Evolutionary conservation across 2,888 invertebrate genomes (phyloP), one percentile per base, ranked within the genome.

Genomic region (Steinernema scapterisci): DNA sequence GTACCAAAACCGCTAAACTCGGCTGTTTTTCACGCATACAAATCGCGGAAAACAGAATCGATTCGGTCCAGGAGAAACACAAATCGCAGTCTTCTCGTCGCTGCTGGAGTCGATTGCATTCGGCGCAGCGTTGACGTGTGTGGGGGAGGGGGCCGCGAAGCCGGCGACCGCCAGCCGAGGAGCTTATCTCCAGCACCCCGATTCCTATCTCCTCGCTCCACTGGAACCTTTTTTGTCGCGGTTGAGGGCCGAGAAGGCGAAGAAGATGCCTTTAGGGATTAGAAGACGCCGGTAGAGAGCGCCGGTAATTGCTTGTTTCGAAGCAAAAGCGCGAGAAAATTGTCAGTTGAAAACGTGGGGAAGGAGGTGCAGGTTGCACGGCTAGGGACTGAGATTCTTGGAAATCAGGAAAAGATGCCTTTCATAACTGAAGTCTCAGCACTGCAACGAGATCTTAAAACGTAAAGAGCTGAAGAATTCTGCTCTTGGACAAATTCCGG

Each of bases 41-140:
- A 63, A 63, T 63, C 63, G 31, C 63, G 31, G 63, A 63, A 63
- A 63, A 63, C 63, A 63, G 63, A 63, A 63, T 63, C 63, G 63
- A 63, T 63, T 63, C 38, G 63, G 31, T 16, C 48, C 48, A 48
- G 48, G 48, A 48, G 54, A 25, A 54, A 54, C 21, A 25, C 63
- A 27, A 25, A 63, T 63, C 63, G 38, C 38, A 9, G 38, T 38
- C 38, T 38, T 38, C n/a, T n/a, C 38, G 9, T 38, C 38, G 38
- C 38, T 38, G 38, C 38, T 9, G 63, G 63, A 63, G 63, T 63
- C 63, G 63, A 63, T 63, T 63, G 63, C 63, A 31, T 31, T 25
- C 25, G 54, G 25, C 23, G 54, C 23, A 38, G 21, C 1, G 25
- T 25, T 31, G 27, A 25, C 63, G 63, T 63, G 63, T n/a, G n/a